Evolutionary conservation across 1,140 invertebrate genomes (phyloP), one percentile per base, ranked within the genome.

Genomic region (Drosophila neocordata): DNA sequence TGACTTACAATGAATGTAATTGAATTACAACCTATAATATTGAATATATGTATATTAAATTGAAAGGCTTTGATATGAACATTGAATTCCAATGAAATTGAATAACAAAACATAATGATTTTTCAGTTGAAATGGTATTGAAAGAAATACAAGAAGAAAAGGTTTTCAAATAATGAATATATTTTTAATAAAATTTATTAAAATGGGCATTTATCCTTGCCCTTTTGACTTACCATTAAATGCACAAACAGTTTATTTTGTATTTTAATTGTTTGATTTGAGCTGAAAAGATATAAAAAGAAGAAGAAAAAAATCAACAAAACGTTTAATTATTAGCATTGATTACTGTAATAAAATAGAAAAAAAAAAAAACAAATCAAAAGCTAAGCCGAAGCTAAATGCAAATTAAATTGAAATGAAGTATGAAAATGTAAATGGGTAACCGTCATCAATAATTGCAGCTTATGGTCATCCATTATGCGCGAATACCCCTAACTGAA

Each of bases 391-490:
- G 12, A 41, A 48, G 58, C 37, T 44, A 22, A 60, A 60, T 48
- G 20, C 13, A 41, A 51, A 20, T 15, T 35, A 18, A 18, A 52
- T 59, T 44, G 31, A 57, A 63, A 61, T 27, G 61, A 48, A 55
- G 8, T 59, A 44, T 38, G 12, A 15, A 15, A 41, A 41, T 41
- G 71, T 67, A 65, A 53, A 55, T 53, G 65, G 34, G 15, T 66
- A 52, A 24, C 67, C 13, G 66, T 44, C 82, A 85, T 85, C 82
- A 87, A 87, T 87, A 85, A 85, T 85, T 85, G 78, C 78, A 85
- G 81, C 81, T 87, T 85, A 87, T 77, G 67, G 65, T 48, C 78
- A 85, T 87, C 81, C 80, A 85, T 85, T 85, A 87, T 81, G 65
- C 66, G 66, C 74, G 79, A 35, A 59, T 59, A 35, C 41, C 38